A percentile compares a stretch with the other conserved stretches of the same genome.
Conservation (phyloP, 64 coral and sea anemone species). For the Dendrophyllia cribrosa region DNA sequence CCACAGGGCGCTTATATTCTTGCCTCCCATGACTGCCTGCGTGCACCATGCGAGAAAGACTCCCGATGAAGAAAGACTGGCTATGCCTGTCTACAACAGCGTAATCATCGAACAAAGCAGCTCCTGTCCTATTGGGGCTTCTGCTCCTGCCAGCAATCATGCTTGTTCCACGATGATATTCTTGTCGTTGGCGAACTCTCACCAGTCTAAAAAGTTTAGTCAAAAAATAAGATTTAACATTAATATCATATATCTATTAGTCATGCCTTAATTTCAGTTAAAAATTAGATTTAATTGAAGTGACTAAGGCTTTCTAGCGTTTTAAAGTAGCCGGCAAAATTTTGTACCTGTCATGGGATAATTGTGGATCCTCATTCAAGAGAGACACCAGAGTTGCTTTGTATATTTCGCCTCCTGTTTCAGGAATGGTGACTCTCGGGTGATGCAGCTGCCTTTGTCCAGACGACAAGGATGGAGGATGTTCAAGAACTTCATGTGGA, state of each 20-base stretch:
- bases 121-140: conserved; percentile 22
- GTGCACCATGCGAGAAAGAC: conserved; percentile 18
- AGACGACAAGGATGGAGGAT: neutral
- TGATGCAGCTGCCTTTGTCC: conserved; percentile 29
- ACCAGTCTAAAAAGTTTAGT: conserved; percentile 3
- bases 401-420: conserved; percentile 31
- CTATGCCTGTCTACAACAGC: conserved; percentile 38
- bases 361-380: conserved; percentile 49
- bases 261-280: neutral
- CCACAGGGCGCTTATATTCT: conserved; percentile 49
- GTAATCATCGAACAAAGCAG: conserved; percentile 51
- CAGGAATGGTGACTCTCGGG: conserved; percentile 34
- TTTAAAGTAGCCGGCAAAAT: neutral
- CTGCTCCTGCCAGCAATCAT: neutral
- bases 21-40: conserved; percentile 31
- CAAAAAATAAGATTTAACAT: neutral
- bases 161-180: neutral
- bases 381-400: conserved; percentile 57
- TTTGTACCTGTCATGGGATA: conserved; percentile 43
- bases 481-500: conserved; percentile 16
- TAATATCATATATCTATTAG: conserved; percentile 1
- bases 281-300: neutral
- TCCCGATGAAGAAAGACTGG: conserved; percentile 23
- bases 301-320: conserved; percentile 3
- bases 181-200: conserved; percentile 45